Evolutionary conservation across 2,113 vertebrate genomes (phyloP).

Genomic region (Azemiops feae): DNA sequence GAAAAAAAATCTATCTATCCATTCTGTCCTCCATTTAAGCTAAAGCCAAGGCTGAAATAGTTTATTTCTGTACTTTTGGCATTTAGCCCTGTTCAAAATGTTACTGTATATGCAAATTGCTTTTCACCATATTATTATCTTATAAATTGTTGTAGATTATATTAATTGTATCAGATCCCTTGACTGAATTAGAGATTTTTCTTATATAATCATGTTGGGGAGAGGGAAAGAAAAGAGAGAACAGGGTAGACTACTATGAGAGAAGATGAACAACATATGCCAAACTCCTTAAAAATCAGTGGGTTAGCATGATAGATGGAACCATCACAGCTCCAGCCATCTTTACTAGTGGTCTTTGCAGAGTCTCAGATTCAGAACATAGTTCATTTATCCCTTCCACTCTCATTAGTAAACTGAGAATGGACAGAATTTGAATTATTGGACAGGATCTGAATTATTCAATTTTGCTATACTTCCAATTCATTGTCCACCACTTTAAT

Average conservation of each 20-base stretch:
- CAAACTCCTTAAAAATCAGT: too few species aligned
- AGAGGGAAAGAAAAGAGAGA: background rate
- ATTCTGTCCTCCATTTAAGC: background rate
- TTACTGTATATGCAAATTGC: background rate
- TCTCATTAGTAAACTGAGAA: too few species aligned
- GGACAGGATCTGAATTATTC: too few species aligned
- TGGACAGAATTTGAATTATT: too few species aligned
- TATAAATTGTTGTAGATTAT: background rate
- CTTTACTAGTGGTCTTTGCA: too few species aligned
- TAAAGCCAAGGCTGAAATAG: background rate
- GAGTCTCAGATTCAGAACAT: too few species aligned
- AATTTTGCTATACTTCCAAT: too few species aligned
- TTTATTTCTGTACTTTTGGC: background rate
- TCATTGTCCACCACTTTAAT: too few species aligned
- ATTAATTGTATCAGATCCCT: background rate
- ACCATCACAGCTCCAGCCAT: too few species aligned
- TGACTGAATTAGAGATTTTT: background rate
- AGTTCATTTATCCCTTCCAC: too few species aligned
- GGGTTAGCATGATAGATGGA: too few species aligned
- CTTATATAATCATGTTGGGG: background rate
- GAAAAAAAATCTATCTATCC: background rate
- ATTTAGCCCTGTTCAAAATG: background rate
- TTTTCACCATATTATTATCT: background rate
- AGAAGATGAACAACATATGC: background rate
- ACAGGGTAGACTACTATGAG: background rate